Conservation (phyloP, 2,113 vertebrate genomes). For the Laticauda laticaudata region DNA sequence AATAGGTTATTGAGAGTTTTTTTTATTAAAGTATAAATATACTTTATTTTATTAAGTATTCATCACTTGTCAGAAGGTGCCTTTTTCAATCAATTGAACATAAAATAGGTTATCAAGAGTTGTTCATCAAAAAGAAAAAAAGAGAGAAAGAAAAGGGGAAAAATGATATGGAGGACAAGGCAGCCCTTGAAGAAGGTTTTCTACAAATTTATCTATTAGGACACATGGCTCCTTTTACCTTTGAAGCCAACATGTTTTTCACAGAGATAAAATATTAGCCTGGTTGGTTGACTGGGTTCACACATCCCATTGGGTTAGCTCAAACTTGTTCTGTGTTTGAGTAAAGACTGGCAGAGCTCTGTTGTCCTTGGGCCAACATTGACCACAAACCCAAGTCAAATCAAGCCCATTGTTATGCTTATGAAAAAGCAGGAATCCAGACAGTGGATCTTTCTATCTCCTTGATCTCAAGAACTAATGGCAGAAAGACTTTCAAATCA, state of each 20-base stretch:
- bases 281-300: background rate
- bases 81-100: background rate
- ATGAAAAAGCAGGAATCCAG: background rate
- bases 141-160: no score
- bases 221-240: background rate
- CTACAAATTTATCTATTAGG: background rate
- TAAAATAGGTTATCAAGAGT: background rate
- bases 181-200: background rate
- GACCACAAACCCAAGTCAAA: background rate
- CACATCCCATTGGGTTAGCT: background rate
- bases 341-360: background rate
- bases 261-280: background rate
- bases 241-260: background rate
- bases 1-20: no score
- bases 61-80: background rate
- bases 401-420: background rate
- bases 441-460: background rate
- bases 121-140: background rate
- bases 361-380: background rate
- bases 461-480: background rate
- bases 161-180: background rate
- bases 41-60: background rate
- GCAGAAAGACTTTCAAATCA: background rate
- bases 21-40: background rate
- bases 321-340: background rate